Percentiles rank a stretch among this genome's conserved stretches.
phyloP scores from a whole-genome alignment of 2,888 invertebrate genomes.

The Zeuzera pyrina region DNA sequence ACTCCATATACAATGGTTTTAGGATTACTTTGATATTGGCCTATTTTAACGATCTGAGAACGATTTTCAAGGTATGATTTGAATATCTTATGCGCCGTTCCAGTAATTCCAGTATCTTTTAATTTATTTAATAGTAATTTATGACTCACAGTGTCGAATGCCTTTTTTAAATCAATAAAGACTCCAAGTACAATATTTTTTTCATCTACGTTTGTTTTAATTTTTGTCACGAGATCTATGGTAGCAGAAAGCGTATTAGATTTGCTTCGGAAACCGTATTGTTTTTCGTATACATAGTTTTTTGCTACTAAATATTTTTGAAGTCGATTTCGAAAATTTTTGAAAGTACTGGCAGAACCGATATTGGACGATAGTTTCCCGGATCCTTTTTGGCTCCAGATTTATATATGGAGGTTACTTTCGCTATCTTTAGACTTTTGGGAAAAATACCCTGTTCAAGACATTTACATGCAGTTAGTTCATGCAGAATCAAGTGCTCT shows the following conservation, averaged over 20 bases:
- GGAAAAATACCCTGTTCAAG: constrained; percentile 10
- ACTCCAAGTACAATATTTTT: not conserved
- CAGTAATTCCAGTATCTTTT: not conserved
- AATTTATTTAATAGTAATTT: no score
- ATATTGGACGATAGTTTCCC: constrained; percentile 12
- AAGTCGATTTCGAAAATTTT: constrained; percentile 12
- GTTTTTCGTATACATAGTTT: no score
- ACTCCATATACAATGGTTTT: not conserved
- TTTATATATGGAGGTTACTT: constrained; percentile 12
- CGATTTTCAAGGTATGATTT: not conserved
- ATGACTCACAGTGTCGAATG: not conserved
- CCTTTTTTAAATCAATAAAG: not conserved
- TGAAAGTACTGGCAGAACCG: constrained; percentile 9
- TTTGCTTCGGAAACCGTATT: no score
- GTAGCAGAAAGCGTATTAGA: no score
- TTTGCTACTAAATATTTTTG: no score
- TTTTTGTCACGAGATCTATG: no score
- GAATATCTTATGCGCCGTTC: not conserved
- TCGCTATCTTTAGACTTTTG: constrained; percentile 10
- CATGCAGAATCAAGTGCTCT: no score
- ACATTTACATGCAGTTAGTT: constrained; percentile 7
- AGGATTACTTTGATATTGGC: not conserved
- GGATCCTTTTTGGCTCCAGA: constrained; percentile 8
- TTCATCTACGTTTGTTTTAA: not conserved
- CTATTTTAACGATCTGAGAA: not conserved